phyloP scores from a whole-genome alignment of 2,113 vertebrate genomes.

The Heloderma charlesbogerti region DNA sequence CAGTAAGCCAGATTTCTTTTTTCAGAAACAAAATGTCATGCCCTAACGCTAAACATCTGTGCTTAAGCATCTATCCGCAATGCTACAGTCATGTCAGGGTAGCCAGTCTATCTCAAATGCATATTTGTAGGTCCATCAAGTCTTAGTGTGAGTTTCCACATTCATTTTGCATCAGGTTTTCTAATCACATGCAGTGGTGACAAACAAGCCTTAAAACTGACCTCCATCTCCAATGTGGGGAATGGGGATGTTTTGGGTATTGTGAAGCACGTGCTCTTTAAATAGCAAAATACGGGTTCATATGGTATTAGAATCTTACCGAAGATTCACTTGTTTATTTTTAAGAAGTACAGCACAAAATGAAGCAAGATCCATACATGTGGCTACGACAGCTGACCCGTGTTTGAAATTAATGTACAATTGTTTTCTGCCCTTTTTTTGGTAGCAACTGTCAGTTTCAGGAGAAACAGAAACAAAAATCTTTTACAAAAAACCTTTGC shows the following conservation, averaged over 20 bases:
- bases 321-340: background rate
- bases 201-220: background rate
- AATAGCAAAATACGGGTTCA: background rate
- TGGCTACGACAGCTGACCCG: background rate
- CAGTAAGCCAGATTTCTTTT: background rate
- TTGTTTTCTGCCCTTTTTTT: background rate
- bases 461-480: background rate
- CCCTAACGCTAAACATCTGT: background rate
- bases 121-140: background rate
- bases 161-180: background rate
- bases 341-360: background rate
- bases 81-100: background rate
- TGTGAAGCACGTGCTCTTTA: background rate
- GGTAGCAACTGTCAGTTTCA: background rate
- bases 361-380: background rate
- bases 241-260: background rate
- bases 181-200: background rate
- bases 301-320: background rate
- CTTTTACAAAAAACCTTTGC: background rate
- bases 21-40: background rate
- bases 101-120: background rate
- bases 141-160: background rate
- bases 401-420: slow-evolving; percentile 13
- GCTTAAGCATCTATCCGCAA: background rate
- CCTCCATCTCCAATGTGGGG: background rate